Conservation (phyloP, 2,888 invertebrate genomes). For the Habrosyne pyritoides region DNA sequence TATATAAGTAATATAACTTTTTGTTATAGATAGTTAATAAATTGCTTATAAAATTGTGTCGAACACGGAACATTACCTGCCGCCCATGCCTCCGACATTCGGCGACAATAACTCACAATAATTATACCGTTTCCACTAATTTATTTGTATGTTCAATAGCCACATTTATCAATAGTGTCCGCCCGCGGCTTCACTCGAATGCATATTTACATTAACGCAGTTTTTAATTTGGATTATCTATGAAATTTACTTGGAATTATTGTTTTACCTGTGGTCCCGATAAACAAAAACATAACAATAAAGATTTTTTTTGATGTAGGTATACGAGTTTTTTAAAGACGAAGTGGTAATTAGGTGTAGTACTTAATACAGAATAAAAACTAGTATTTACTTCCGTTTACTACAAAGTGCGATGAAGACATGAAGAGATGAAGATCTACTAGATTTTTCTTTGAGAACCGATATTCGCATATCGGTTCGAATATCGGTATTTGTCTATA, state of each 20-base stretch:
- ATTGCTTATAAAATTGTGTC: neutral
- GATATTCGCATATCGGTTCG: no score
- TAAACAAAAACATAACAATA: no score
- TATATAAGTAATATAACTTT: neutral
- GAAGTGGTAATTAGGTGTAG: no score
- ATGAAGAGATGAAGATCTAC: no score
- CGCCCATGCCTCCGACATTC: neutral
- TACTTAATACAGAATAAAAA: no score
- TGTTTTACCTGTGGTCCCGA: no score
- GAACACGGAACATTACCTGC: neutral
- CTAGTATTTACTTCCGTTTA: no score
- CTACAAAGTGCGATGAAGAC: no score
- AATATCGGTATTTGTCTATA: no score
- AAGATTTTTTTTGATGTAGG: no score
- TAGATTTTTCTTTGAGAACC: no score
- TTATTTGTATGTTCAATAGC: constrained; percentile 6
- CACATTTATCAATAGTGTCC: constrained; percentile 7
- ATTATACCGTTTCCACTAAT: constrained; percentile 2
- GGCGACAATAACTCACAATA: constrained; percentile 1
- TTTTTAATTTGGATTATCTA: neutral
- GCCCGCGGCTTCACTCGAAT: neutral
- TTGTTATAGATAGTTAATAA: constrained; percentile 1
- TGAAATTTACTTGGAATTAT: neutral
- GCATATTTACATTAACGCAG: neutral
- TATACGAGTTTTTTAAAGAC: no score